Percentiles rank a stretch among this genome's conserved stretches.
These are phyloP conservation scores for Procambarus clarkii DNA, from an alignment of 1,140 invertebrate genomes.

Conservation along the genomic window DNA sequence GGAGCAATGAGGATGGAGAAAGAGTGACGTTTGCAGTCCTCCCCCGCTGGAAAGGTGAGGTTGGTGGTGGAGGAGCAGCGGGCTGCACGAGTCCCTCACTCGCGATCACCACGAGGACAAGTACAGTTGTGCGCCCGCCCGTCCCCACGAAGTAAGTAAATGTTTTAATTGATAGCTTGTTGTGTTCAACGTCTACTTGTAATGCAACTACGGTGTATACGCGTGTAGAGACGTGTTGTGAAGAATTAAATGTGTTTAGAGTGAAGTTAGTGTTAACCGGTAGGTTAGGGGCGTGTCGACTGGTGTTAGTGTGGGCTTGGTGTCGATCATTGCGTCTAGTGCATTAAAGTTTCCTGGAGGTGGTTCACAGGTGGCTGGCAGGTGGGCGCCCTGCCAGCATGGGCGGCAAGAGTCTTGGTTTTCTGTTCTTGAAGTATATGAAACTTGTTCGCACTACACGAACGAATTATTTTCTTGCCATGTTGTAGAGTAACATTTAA, in stretches of 20 bases:
- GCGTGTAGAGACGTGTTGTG: no score
- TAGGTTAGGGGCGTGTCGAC: constrained; percentile 4
- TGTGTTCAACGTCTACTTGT: no score
- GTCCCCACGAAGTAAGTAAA: constrained; percentile 20
- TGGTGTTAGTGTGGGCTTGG: no score
- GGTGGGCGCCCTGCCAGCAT: not conserved
- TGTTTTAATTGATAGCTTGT: not conserved
- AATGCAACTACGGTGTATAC: no score
- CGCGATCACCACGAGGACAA: constrained; percentile 17
- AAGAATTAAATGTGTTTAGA: not conserved
- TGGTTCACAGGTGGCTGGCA: constrained; percentile 16
- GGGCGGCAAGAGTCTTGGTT: no score
- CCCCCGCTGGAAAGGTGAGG: constrained; percentile 19
- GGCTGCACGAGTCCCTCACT: constrained; percentile 21
- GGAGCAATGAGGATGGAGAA: not conserved
- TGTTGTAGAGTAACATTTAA: no score
- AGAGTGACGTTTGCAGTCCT: constrained; percentile 7
- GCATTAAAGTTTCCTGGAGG: constrained; percentile 15
- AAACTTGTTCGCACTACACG: no score
- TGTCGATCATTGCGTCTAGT: constrained; percentile 1
- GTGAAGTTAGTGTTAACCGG: not conserved
- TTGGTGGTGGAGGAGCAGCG: constrained; percentile 28
- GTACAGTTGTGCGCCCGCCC: not conserved
- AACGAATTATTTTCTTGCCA: no score
- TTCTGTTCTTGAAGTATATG: no score